Percentiles rank a stretch among this genome's conserved stretches.
phyloP scores from a whole-genome alignment of 35 echinoderm and acorn worm genomes.

The Apostichopus japonicus region DNA sequence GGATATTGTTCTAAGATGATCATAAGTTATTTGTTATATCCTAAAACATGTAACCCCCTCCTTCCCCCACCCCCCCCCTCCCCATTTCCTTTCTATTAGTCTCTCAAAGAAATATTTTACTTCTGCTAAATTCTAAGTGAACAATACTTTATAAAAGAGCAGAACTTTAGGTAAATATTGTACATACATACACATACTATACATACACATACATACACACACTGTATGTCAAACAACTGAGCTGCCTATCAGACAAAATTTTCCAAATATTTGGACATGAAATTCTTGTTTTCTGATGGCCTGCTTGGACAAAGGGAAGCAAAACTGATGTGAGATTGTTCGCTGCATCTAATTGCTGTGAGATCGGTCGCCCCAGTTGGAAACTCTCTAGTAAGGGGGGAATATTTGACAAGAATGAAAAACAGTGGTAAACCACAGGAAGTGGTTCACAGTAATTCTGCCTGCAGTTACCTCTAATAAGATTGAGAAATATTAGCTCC shows the following conservation, averaged over 20 bases:
- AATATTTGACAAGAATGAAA: conserved; percentile 17
- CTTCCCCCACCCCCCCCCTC: too few relatives aligned
- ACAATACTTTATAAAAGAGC: too few relatives aligned
- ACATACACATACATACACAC: too few relatives aligned
- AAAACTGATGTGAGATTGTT: background rate
- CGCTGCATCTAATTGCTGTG: background rate
- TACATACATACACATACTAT: too few relatives aligned
- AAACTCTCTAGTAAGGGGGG: conserved; percentile 7
- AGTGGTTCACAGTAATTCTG: conserved; percentile 39
- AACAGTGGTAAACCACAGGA: conserved; percentile 39
- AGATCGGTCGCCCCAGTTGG: conserved; percentile 20
- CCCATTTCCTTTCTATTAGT: too few relatives aligned
- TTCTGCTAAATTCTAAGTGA: too few relatives aligned
- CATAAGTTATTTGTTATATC: too few relatives aligned
- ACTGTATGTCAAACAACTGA: too few relatives aligned
- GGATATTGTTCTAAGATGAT: too few relatives aligned
- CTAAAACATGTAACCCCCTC: too few relatives aligned
- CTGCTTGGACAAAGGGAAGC: background rate
- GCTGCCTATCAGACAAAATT: background rate
- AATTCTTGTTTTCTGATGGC: background rate
- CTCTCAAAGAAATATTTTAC: too few relatives aligned
- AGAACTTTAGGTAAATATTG: too few relatives aligned
- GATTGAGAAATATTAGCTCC: conserved; percentile 21
- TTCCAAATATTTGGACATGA: background rate
- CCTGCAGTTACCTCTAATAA: conserved; percentile 33